A percentile compares a stretch with the other conserved stretches of the same genome.
Conservation (phyloP, 2,113 vertebrate species). For the Callaeas wilsoni region DNA sequence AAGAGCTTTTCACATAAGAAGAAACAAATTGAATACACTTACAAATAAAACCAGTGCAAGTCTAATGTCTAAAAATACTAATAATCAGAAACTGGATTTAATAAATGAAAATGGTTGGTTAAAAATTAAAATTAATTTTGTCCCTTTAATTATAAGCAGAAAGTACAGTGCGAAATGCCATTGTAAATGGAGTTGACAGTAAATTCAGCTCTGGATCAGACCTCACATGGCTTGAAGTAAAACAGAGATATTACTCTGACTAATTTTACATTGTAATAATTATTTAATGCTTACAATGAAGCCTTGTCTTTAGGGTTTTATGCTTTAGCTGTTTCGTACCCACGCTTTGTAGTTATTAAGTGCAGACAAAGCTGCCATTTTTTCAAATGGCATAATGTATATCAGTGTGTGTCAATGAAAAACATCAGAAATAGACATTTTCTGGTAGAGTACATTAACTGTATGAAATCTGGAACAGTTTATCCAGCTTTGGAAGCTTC, state of each 20-base stretch:
- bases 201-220: neutral
- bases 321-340: constrained; percentile 72
- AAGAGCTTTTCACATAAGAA: neutral
- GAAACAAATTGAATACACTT: neutral
- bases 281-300: constrained; percentile 74
- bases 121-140: neutral
- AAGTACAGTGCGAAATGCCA: neutral
- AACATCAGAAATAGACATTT: constrained; percentile 64
- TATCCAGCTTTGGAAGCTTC: constrained; percentile 13
- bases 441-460: constrained; percentile 44
- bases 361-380: constrained; percentile 75
- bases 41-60: neutral
- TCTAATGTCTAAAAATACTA: neutral
- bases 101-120: neutral
- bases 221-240: constrained; percentile 51
- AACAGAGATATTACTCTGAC: constrained; percentile 70
- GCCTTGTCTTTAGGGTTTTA: constrained; percentile 73
- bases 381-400: constrained; percentile 68
- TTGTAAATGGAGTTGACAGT: neutral
- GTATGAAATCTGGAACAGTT: constrained; percentile 48
- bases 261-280: constrained; percentile 76
- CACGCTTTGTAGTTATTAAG: constrained; percentile 73
- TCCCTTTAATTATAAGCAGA: neutral
- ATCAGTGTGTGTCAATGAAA: constrained; percentile 73
- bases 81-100: neutral